A percentile compares a stretch with the other conserved stretches of the same genome.
Conservation (phyloP, 2,888 invertebrate genomes). For the Drosophila helvetica region DNA sequence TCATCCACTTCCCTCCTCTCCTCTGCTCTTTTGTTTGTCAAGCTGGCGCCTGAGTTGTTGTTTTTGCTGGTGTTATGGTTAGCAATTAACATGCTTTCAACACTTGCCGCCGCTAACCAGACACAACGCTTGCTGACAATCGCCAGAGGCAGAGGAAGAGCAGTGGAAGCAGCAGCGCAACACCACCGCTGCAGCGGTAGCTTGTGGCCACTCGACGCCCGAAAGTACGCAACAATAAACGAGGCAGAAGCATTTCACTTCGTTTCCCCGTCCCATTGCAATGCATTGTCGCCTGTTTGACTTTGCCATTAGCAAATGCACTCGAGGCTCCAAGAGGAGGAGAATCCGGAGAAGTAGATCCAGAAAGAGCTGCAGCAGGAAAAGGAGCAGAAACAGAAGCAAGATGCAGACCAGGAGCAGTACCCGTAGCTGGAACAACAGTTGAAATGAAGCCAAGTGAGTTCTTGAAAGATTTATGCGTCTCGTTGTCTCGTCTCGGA, state of each 20-base stretch:
- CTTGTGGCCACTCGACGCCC: slow-evolving; percentile 62
- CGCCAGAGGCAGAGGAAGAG: slow-evolving; percentile 30
- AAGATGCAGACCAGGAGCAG: not conserved
- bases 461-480: slow-evolving; percentile 65
- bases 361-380: not conserved
- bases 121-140: slow-evolving; percentile 52
- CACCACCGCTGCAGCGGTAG: slow-evolving; percentile 33
- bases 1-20: slow-evolving; percentile 5
- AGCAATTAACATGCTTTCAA: slow-evolving; percentile 79
- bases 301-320: slow-evolving; percentile 74
- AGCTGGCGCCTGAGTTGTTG: slow-evolving; percentile 38
- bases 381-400: not conserved
- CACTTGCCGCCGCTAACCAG: slow-evolving; percentile 63
- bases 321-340: slow-evolving; percentile 39
- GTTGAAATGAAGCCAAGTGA: slow-evolving; percentile 36
- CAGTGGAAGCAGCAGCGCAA: no score
- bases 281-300: slow-evolving; percentile 62
- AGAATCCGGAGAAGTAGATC: not conserved
- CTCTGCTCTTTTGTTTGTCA: slow-evolving; percentile 28
- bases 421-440: not conserved
- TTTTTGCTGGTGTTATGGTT: slow-evolving; percentile 61
- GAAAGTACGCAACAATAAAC: slow-evolving; percentile 20
- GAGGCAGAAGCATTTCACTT: slow-evolving; percentile 13
- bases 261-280: slow-evolving; percentile 3
- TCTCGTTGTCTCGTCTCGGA: slow-evolving; percentile 37